Conservation (phyloP, 2,888 invertebrate species). For the Chymomyza fuscimana region DNA sequence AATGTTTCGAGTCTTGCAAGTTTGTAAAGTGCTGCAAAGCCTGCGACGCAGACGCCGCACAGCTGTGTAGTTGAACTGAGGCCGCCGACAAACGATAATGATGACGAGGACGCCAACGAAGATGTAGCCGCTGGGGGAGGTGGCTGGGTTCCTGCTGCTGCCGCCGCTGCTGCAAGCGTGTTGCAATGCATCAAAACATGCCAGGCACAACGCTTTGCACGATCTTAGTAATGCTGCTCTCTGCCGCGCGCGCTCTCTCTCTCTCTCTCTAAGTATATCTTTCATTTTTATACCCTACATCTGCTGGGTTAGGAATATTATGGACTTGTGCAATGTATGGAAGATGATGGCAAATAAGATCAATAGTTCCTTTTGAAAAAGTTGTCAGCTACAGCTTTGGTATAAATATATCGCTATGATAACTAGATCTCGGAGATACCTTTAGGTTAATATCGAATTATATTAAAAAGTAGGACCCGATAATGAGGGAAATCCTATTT, state of each 20-base stretch:
- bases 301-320: too few species aligned
- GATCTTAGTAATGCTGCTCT: background rate
- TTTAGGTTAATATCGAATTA: too few species aligned
- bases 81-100: slow-evolving; percentile 4
- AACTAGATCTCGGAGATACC: too few species aligned
- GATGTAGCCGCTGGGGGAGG: slow-evolving; percentile 12
- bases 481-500: too few species aligned
- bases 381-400: too few species aligned
- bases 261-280: background rate
- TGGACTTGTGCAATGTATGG: too few species aligned
- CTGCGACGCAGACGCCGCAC: slow-evolving; percentile 1
- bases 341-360: too few species aligned
- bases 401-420: too few species aligned
- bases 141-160: background rate
- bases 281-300: background rate
- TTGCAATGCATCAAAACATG: slow-evolving; percentile 60
- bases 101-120: slow-evolving; percentile 11
- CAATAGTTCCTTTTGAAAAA: too few species aligned
- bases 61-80: slow-evolving; percentile 10
- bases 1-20: slow-evolving; percentile 12
- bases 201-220: slow-evolving; percentile 45
- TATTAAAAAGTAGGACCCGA: too few species aligned
- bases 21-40: slow-evolving; percentile 13
- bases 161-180: slow-evolving; percentile 29
- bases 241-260: background rate